Conservation (phyloP, 2,797 vertebrate genomes). For the Nothura maculosa region DNA sequence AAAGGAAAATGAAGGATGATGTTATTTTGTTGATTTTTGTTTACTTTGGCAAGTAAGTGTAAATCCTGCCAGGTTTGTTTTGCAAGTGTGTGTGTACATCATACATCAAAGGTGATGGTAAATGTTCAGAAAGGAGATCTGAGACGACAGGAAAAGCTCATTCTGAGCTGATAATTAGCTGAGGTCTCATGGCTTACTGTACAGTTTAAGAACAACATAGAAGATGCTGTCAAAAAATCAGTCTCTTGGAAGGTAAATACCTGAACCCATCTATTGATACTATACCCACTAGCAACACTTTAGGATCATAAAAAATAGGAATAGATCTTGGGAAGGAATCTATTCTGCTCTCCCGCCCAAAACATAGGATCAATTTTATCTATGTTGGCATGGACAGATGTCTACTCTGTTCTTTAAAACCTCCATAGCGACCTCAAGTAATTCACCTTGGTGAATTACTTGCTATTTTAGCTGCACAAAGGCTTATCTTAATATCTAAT, state of each 20-base stretch:
- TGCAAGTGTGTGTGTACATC: accelerated
- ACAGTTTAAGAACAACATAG: background rate
- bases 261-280: background rate
- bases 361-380: background rate
- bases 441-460: background rate
- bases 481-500: background rate
- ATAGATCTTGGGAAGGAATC: background rate
- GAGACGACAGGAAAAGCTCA: conserved; percentile 5
- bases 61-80: conserved; percentile 4
- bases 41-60: background rate
- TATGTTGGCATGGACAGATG: background rate
- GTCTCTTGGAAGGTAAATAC: background rate
- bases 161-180: background rate
- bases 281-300: background rate
- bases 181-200: background rate
- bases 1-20: background rate
- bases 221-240: background rate
- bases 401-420: background rate
- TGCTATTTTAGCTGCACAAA: background rate
- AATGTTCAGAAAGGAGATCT: background rate
- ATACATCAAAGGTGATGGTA: background rate
- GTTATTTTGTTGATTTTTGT: background rate
- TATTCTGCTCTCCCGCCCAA: background rate
- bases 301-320: background rate
- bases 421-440: background rate